Evolutionary conservation across 2,888 invertebrate genomes (phyloP), one percentile per base, ranked within the genome.

Genomic region (Synergus gifuensis): DNA sequence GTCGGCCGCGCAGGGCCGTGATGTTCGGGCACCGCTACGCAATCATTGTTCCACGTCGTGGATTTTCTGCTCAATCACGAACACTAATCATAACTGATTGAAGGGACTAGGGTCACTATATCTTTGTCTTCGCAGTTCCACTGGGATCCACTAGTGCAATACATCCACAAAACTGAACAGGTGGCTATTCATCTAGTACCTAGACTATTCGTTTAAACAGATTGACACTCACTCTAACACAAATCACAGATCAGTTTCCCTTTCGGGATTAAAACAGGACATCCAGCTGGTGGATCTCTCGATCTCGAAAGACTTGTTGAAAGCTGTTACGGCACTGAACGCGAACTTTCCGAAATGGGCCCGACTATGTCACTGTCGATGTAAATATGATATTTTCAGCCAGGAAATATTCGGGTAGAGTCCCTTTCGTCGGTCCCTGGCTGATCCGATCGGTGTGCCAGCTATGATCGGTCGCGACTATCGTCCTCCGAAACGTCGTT

Each of bases 1-100:
- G 93, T 92, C 93, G 93, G 93, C 93, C 93, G 93, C 93, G 90
- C 78, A 83, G 85, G 85, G 87, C 85, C 92, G 92, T 91, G 90
- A 91, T 90, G 88, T 87, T 88, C 89, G 89, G 86, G 81, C 89
- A 89, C 91, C 89, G 90, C 90, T 92, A 92, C 90, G 90, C 91
- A 87, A 91, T 88, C 92, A 92, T 92, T 87, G 86, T 91, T 88
- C 86, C 84, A 81, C 42, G 46, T 49, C 60, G 81, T 78, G 83
- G 81, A 84, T 78, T 82, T 60, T 22, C 63, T 14, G 42, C 58
- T 81, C 78, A 80, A 80, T 79, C 83, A 80, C 81, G 77, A 81
- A 77, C 67, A 76, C 73, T 54, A 54, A 73, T 73, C 49, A 73
- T 49, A 73, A 73, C 49, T 73, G 36, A 73, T 54, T 14, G 16